Evolutionary conservation across 2,113 vertebrate genomes (phyloP).

Genomic region (Laticauda colubrina): DNA sequence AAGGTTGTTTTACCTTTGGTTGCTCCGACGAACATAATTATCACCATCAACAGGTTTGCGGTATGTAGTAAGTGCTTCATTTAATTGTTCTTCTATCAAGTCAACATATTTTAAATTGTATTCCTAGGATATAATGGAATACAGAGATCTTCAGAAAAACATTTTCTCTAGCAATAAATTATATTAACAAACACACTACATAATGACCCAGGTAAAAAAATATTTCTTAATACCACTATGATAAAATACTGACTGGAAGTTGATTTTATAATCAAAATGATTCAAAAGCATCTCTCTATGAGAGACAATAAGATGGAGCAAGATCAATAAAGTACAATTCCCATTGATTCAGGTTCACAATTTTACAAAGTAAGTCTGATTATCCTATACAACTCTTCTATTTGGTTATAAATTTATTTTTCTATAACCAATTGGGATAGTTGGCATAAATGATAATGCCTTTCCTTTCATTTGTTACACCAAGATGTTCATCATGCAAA

Average conservation of each 20-base stretch:
- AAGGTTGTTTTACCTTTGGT: conserved; percentile 82
- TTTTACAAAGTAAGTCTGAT: neutral
- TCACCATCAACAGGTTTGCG: conserved; percentile 96
- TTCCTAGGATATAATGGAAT: conserved; percentile 72
- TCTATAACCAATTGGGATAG: neutral
- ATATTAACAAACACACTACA: neutral
- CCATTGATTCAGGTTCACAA: neutral
- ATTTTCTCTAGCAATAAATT: neutral
- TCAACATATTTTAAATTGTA: conserved; percentile 98
- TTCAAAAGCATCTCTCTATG: neutral
- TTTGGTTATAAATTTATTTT: neutral
- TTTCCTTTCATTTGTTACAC: no score
- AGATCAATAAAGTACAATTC: neutral
- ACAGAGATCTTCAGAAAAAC: neutral
- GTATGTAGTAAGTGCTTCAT: conserved; percentile 97
- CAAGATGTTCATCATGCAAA: neutral
- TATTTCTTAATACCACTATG: neutral
- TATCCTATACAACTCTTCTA: neutral
- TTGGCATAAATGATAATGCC: neutral
- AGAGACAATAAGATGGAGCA: neutral
- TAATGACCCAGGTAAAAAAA: neutral
- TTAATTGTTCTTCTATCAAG: conserved; percentile 94
- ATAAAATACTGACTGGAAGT: neutral
- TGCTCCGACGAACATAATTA: conserved; percentile 97
- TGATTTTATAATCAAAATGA: neutral